Evolutionary conservation across 2,113 vertebrate species (phyloP).

Genomic region (Cyprinodon tularosa): DNA sequence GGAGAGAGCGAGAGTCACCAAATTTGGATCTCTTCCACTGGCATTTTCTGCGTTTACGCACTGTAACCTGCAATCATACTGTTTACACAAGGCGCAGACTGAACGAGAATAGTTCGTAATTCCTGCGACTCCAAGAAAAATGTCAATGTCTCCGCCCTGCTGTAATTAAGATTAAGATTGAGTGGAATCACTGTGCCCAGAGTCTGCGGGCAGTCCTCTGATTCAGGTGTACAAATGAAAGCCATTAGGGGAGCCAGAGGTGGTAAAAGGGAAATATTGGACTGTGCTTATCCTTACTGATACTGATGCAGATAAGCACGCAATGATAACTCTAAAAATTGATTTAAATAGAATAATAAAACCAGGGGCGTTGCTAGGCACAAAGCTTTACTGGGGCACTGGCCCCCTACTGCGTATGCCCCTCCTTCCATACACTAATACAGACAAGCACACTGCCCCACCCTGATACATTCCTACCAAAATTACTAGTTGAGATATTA

Average conservation of each 20-base stretch:
- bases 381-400: too few relatives aligned
- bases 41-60: constrained; percentile 73
- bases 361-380: too few relatives aligned
- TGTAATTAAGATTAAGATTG: constrained; percentile 61
- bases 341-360: neutral
- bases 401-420: too few relatives aligned
- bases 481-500: too few relatives aligned
- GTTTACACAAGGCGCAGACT: constrained; percentile 69
- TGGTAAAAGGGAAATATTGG: constrained; percentile 2
- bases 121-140: constrained; percentile 68
- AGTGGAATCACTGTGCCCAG: constrained; percentile 41
- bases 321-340: neutral
- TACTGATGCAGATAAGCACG: neutral
- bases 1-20: constrained; percentile 41
- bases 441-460: too few relatives aligned
- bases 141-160: constrained; percentile 60
- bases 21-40: constrained; percentile 64
- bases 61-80: constrained; percentile 68
- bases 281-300: neutral
- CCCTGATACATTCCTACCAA: too few relatives aligned
- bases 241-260: constrained; percentile 43
- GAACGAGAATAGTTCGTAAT: constrained; percentile 59
- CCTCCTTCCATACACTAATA: too few relatives aligned
- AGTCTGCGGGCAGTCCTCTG: constrained; percentile 35
- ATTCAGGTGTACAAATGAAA: constrained; percentile 45